Percentiles rank a stretch among this genome's conserved stretches.
Conservation (phyloP, 2,888 invertebrate genomes). For the Lydus trimaculatus region DNA sequence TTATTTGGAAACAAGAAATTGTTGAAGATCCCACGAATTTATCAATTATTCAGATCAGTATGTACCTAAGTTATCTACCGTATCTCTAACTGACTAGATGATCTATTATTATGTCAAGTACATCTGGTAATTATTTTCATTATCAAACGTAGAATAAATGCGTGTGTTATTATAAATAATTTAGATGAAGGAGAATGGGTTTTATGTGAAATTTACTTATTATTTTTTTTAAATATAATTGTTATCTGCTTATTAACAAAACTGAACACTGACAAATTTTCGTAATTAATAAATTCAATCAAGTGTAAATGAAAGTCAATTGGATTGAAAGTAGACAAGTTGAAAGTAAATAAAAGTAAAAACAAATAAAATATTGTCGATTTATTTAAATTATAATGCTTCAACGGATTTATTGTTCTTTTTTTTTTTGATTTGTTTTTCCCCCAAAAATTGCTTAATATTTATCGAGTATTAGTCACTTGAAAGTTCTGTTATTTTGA, state of each 20-base stretch:
- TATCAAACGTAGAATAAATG: not conserved
- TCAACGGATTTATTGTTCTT: not conserved
- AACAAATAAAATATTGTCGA: not conserved
- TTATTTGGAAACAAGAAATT: not conserved
- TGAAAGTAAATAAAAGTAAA: not conserved
- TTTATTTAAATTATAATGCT: constrained; percentile 8
- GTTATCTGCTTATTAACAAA: no score
- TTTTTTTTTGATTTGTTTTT: not conserved
- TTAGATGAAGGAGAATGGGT: not conserved
- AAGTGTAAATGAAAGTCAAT: not conserved
- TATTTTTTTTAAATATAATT: no score
- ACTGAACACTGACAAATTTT: not conserved
- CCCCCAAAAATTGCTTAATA: not conserved
- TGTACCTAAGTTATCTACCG: not conserved
- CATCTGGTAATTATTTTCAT: constrained; percentile 6
- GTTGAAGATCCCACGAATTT: not conserved
- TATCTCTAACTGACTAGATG: not conserved
- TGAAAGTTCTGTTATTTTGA: not conserved
- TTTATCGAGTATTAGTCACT: not conserved
- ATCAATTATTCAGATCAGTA: not conserved
- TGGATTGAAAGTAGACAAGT: not conserved
- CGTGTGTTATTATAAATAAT: not conserved
- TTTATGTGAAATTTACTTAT: not conserved
- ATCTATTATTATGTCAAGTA: constrained; percentile 6
- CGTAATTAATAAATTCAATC: not conserved